phyloP scores from a whole-genome alignment of 2,113 vertebrate species.

The Eulemur macaco region DNA sequence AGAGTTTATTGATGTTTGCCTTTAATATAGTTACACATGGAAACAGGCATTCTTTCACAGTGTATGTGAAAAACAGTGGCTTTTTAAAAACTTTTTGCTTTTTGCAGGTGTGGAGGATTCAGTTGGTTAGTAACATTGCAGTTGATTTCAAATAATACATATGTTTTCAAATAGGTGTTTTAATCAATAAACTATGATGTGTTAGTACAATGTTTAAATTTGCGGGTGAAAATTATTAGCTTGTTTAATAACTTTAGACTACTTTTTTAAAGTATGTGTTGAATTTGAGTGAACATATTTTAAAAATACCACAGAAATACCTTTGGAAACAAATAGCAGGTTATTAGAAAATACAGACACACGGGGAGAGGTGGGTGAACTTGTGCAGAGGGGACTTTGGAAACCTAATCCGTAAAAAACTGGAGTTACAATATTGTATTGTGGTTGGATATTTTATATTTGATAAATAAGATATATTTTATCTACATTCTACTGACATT shows the following conservation, averaged over 20 bases:
- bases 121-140: neutral
- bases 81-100: neutral
- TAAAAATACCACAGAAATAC: neutral
- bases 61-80: neutral
- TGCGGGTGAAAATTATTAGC: neutral
- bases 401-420: accelerated
- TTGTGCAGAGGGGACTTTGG: accelerated
- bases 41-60: neutral
- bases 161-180: neutral
- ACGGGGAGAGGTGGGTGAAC: accelerated
- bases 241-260: neutral
- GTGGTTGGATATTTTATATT: neutral
- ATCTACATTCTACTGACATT: neutral
- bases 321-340: neutral
- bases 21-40: neutral
- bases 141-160: neutral
- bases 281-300: neutral
- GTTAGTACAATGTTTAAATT: neutral
- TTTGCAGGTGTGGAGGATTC: neutral
- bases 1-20: neutral
- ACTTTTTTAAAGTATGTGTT: neutral
- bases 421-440: neutral
- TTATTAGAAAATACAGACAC: neutral
- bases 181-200: neutral
- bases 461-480: neutral